Evolutionary conservation across 2,888 invertebrate genomes (phyloP), one percentile per base, ranked within the genome.

Genomic region (Conistra vaccinii): DNA sequence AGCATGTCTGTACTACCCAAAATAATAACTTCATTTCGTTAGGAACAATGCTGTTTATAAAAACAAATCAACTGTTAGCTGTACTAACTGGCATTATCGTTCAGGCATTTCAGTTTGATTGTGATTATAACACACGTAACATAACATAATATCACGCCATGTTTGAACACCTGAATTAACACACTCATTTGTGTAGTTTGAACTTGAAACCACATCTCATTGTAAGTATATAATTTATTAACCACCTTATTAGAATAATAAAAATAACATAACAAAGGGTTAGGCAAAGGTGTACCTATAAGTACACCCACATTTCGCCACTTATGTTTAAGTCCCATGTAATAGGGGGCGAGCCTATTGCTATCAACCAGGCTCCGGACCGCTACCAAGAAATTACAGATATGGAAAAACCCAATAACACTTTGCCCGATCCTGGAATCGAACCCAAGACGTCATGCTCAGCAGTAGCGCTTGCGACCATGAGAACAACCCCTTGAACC

Each of bases 31-130:
- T 23, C 20, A 42, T 14, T 70, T 26, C 2, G 1, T 32, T 53
- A n/a, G 0, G 26, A 55, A 74, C 62, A 75, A 75, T 51, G 10
- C 20, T 48, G 48, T 63, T 74, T 74, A 63, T 23, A 29, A 23
- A 63, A 63, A 42, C 20, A 42, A 62, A 23, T n/a, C 7, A 35
- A 35, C n/a, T 35, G 35, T 35, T 35, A n/a, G 35, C 20, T 26
- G 39, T 67, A n/a, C 3, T 14, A 32, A 42, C 23, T 20, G 14
- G 17, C 14, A 10, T 17, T 68, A n/a, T 12, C 7, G 42, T 51
- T 39, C 29, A 69, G 10, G 3, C 1, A 14, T 39, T 69, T 20
- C 32, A 45, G n/a, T 48, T n/a, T 32, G 20, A 20, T n/a, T 65
- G 23, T 7, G 14, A 29, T 20, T 12, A 20, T 14, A 14, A 23